Percentiles rank a stretch among this genome's conserved stretches.
Conservation (phyloP, 2,888 invertebrate species). For the Diachrysia chrysitis region DNA sequence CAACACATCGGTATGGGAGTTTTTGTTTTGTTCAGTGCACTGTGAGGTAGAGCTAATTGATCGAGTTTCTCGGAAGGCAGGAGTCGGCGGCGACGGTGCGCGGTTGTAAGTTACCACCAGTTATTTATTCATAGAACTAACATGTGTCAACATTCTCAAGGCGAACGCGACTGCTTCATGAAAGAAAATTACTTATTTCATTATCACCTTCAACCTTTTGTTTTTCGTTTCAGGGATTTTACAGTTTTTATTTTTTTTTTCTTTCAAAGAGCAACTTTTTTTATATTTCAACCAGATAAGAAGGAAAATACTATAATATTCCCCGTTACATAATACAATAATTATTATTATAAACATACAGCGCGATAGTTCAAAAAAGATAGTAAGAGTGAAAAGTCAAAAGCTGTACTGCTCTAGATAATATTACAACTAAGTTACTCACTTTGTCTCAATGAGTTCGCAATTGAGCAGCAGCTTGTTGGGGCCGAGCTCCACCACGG, state of each 20-base stretch:
- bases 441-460: constrained; percentile 96
- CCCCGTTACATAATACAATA: too few relatives aligned
- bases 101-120: constrained; percentile 7
- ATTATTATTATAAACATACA: too few relatives aligned
- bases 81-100: background rate
- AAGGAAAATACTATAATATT: too few relatives aligned
- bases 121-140: constrained; percentile 33
- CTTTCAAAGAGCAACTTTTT: too few relatives aligned
- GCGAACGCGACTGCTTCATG: constrained; percentile 1
- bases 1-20: background rate
- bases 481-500: constrained; percentile 93
- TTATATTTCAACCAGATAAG: too few relatives aligned
- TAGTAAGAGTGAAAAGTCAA: too few relatives aligned
- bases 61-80: constrained; percentile 43
- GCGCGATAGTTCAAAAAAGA: too few relatives aligned
- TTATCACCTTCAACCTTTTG: background rate
- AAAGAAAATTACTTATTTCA: background rate
- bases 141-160: constrained; percentile 33
- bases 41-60: constrained; percentile 28
- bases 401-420: too few relatives aligned
- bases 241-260: too few relatives aligned
- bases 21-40: background rate
- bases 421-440: constrained; percentile 83
- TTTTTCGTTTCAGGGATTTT: too few relatives aligned
- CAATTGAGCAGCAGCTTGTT: constrained; percentile 93